These are phyloP conservation scores for Cynodonichthys magdalenae DNA, from an alignment of 2,797 vertebrate genomes.

Conservation along the genomic window DNA sequence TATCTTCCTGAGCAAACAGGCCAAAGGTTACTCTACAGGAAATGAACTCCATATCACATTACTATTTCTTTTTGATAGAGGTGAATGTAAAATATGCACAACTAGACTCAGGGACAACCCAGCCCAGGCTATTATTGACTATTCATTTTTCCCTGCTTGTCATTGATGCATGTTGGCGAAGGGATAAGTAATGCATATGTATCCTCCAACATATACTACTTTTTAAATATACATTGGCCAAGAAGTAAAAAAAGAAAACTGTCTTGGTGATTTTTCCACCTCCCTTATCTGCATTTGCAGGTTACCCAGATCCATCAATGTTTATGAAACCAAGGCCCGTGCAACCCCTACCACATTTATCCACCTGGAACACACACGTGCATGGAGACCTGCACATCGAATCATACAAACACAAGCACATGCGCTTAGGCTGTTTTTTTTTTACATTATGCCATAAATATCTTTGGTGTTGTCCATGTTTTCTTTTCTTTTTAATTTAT, in stretches of 20 bases:
- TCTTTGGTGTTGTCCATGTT: conserved; percentile 66
- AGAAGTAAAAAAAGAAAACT: conserved; percentile 71
- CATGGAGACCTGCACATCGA: conserved; percentile 57
- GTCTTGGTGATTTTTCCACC: conserved; percentile 78
- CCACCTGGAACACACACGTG: conserved; percentile 66
- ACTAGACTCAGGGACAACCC: conserved; percentile 56
- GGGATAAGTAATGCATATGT: conserved; percentile 86
- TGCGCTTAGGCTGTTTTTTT: conserved; percentile 70
- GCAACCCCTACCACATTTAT: conserved; percentile 82
- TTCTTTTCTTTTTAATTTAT: conserved; percentile 27
- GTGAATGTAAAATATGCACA: conserved; percentile 73
- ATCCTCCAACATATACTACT: conserved; percentile 79
- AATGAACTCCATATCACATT: conserved; percentile 74
- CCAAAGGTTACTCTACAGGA: conserved; percentile 74
- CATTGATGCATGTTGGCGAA: conserved; percentile 89
- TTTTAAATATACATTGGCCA: conserved; percentile 88
- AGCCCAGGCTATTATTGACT: conserved; percentile 71
- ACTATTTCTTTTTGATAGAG: conserved; percentile 74
- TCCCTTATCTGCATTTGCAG: conserved; percentile 96
- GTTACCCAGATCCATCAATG: conserved; percentile 93
- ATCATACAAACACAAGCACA: conserved; percentile 61
- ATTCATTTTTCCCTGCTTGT: conserved; percentile 82
- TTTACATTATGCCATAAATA: conserved; percentile 79
- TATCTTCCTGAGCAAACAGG: conserved; percentile 65
- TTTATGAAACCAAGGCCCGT: conserved; percentile 79